A percentile compares a stretch with the other conserved stretches of the same genome.
phyloP scores from a whole-genome alignment of 2,888 invertebrate genomes.

The Diploptera punctata region DNA sequence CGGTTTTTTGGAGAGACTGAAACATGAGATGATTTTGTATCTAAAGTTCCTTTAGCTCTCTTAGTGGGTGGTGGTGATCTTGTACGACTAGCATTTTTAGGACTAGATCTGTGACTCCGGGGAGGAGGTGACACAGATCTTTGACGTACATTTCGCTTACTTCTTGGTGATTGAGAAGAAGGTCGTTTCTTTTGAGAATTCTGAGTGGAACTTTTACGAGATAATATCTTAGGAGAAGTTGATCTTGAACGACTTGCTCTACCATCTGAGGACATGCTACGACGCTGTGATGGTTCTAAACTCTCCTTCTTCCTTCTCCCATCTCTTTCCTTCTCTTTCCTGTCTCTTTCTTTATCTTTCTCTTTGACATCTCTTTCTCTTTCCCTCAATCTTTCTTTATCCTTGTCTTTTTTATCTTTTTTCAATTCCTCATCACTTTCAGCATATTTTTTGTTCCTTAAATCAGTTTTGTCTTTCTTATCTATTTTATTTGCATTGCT shows the following conservation, averaged over 20 bases:
- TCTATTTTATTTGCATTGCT: neutral
- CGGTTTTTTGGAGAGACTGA: conserved; percentile 4
- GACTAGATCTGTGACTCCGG: neutral
- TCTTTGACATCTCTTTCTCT: conserved; percentile 13
- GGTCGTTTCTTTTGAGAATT: conserved; percentile 15
- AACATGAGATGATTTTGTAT: conserved; percentile 3
- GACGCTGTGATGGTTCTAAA: neutral
- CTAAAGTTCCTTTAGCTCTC: neutral
- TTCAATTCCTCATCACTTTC: conserved; percentile 33
- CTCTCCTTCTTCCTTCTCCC: neutral
- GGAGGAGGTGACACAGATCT: conserved; percentile 19
- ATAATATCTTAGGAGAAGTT: conserved; percentile 23
- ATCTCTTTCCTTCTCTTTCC: conserved; percentile 17
- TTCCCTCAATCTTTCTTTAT: conserved; percentile 3
- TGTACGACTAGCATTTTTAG: conserved; percentile 8
- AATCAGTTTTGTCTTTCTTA: conserved; percentile 31
- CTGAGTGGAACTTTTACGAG: neutral
- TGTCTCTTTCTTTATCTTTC: conserved; percentile 11
- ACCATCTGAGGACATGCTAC: conserved; percentile 19
- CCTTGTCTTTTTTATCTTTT: conserved; percentile 5
- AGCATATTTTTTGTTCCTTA: conserved; percentile 26
- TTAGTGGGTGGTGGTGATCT: neutral
- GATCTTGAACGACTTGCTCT: conserved; percentile 16
- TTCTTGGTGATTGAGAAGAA: conserved; percentile 31
- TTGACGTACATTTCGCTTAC: conserved; percentile 9